Conservation (phyloP, 1,140 invertebrate species). For the Drosophila bocki region DNA sequence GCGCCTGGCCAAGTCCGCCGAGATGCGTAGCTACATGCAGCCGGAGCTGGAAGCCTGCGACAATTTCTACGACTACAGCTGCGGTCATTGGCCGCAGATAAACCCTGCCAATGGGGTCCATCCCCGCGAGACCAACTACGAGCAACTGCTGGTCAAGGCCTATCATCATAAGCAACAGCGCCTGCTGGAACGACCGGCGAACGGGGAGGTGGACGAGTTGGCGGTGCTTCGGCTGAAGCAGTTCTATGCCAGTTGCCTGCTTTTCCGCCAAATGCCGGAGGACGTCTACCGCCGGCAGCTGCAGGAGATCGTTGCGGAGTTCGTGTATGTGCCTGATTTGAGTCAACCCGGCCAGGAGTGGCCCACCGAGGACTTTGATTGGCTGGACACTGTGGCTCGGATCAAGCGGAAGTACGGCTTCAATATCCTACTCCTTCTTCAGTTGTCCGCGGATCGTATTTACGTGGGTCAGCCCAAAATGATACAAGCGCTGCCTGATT, state of each 20-base stretch:
- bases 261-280: conserved; percentile 26
- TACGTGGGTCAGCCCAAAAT: conserved; percentile 67
- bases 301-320: conserved; percentile 58
- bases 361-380: conserved; percentile 62
- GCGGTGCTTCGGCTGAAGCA: conserved; percentile 57
- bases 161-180: conserved; percentile 71
- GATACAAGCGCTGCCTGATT: conserved; percentile 22
- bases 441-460: conserved; percentile 37
- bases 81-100: conserved; percentile 76
- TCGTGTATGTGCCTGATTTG: conserved; percentile 64
- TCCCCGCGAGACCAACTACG: conserved; percentile 65
- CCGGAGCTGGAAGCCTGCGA: conserved; percentile 61
- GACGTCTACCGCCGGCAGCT: conserved; percentile 43
- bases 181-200: conserved; percentile 48
- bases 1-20: conserved; percentile 73
- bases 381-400: conserved; percentile 57
- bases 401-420: conserved; percentile 71
- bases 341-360: conserved; percentile 34
- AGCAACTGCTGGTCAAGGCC: conserved; percentile 51
- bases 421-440: conserved; percentile 61
- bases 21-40: conserved; percentile 78
- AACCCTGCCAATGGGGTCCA: conserved; percentile 64
- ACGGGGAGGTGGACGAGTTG: conserved; percentile 31
- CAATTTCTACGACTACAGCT: conserved; percentile 73
- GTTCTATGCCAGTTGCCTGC: conserved; percentile 73